phyloP scores from a whole-genome alignment of 2,797 vertebrate genomes.

The Gymnodraco acuticeps region DNA sequence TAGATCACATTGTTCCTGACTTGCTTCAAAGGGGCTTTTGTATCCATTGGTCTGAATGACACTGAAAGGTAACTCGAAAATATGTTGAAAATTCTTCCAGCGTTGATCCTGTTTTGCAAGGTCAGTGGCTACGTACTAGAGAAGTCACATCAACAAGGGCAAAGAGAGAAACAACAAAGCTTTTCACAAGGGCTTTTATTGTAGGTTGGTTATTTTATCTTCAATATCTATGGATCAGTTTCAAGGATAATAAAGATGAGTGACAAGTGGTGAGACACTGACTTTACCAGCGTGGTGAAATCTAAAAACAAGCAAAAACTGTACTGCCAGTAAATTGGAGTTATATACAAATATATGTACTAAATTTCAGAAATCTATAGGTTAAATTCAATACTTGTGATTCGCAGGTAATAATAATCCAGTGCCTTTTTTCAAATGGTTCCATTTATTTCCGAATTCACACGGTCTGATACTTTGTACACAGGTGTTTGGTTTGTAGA shows the following conservation, averaged over 20 bases:
- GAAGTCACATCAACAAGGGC: background rate
- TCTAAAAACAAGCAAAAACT: background rate
- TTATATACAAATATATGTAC: background rate
- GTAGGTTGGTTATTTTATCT: background rate
- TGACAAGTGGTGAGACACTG: slow-evolving; percentile 13
- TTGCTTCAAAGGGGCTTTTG: too few relatives aligned
- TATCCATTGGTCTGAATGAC: background rate
- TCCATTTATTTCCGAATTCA: slow-evolving; percentile 5
- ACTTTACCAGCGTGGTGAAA: background rate
- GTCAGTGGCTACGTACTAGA: background rate
- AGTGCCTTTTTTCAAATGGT: background rate
- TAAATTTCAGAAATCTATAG: background rate
- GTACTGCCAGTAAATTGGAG: background rate
- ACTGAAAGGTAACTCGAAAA: background rate
- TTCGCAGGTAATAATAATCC: background rate
- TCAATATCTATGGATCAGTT: slow-evolving; percentile 11
- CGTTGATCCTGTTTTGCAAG: background rate
- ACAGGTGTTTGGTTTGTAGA: slow-evolving; percentile 15
- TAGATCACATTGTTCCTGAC: too few relatives aligned
- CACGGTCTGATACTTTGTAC: background rate
- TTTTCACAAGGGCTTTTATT: slow-evolving; percentile 14
- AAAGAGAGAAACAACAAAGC: background rate
- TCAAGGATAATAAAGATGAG: slow-evolving; percentile 6
- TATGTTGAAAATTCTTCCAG: background rate
- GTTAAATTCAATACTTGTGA: background rate